phyloP scores from a whole-genome alignment of 2,797 vertebrate species.

The Odontamblyopus lacepedii region DNA sequence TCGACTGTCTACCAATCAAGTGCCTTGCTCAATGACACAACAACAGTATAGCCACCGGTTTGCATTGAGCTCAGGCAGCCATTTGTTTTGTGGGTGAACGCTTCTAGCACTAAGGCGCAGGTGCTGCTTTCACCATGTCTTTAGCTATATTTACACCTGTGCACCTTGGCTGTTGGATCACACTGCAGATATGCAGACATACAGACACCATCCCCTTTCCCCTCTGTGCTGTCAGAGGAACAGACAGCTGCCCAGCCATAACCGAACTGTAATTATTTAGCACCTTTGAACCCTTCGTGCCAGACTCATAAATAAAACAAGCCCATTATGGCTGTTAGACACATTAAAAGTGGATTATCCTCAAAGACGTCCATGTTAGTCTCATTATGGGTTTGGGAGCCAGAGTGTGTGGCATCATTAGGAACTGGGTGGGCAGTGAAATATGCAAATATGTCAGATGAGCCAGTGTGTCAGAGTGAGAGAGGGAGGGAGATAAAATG shows the following conservation, averaged over 20 bases:
- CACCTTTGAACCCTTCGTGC: constrained; percentile 67
- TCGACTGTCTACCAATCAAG: not conserved
- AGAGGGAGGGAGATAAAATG: constrained; percentile 19
- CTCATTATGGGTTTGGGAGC: constrained; percentile 50
- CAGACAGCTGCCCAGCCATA: constrained; percentile 71
- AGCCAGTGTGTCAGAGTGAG: constrained; percentile 13
- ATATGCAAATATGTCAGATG: constrained; percentile 41
- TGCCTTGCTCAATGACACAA: not conserved
- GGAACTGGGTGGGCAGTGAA: constrained; percentile 15
- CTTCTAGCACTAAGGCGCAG: not conserved
- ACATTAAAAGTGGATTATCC: constrained; percentile 69
- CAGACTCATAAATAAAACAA: constrained; percentile 68
- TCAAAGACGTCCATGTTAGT: constrained; percentile 69
- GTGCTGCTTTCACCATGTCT: constrained; percentile 4
- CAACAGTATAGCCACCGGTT: not conserved
- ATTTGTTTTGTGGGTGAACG: not conserved
- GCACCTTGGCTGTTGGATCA: not conserved
- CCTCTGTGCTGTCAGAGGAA: constrained; percentile 22
- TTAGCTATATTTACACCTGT: constrained; percentile 19
- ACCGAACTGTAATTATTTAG: constrained; percentile 63
- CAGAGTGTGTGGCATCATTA: constrained; percentile 48
- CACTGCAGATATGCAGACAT: constrained; percentile 10
- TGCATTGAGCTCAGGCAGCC: not conserved
- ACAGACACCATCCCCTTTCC: constrained; percentile 3
- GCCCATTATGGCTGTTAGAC: constrained; percentile 49